A percentile compares a stretch with the other conserved stretches of the same genome.
phyloP scores from a whole-genome alignment of 2,888 invertebrate genomes.

The Flexamia atlantica region DNA sequence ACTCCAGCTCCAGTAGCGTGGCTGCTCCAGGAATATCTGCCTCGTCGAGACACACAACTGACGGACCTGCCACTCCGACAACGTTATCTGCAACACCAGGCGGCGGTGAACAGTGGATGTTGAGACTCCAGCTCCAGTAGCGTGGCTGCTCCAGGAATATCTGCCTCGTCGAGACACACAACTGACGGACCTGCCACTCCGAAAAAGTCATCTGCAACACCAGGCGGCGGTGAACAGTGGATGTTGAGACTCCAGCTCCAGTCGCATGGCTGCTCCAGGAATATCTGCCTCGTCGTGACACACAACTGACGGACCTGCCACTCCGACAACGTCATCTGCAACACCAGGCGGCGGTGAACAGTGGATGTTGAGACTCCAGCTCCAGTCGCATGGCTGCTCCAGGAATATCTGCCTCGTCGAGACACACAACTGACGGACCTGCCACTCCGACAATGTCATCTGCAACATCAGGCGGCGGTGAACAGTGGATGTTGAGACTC shows the following conservation, averaged over 20 bases:
- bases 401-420: constrained; percentile 72
- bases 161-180: constrained; percentile 73
- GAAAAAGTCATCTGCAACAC: constrained; percentile 69
- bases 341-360: too few species aligned
- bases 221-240: too few species aligned
- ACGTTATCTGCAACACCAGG: constrained; percentile 50
- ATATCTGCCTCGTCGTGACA: constrained; percentile 70
- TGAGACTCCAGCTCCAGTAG: too few species aligned
- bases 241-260: constrained; percentile 76
- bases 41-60: constrained; percentile 74
- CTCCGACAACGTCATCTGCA: constrained; percentile 69
- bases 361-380: constrained; percentile 75
- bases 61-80: constrained; percentile 73
- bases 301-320: constrained; percentile 75
- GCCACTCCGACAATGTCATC: constrained; percentile 70
- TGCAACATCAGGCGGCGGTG: constrained; percentile 58
- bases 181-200: constrained; percentile 74
- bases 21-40: constrained; percentile 74
- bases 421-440: constrained; percentile 75
- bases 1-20: constrained; percentile 75
- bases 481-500: constrained; percentile 72
- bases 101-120: too few species aligned
- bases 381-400: constrained; percentile 77
- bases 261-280: constrained; percentile 76
- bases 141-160: constrained; percentile 75